Conservation (phyloP, 2,113 vertebrate genomes). For the Gymnogyps californianus region DNA sequence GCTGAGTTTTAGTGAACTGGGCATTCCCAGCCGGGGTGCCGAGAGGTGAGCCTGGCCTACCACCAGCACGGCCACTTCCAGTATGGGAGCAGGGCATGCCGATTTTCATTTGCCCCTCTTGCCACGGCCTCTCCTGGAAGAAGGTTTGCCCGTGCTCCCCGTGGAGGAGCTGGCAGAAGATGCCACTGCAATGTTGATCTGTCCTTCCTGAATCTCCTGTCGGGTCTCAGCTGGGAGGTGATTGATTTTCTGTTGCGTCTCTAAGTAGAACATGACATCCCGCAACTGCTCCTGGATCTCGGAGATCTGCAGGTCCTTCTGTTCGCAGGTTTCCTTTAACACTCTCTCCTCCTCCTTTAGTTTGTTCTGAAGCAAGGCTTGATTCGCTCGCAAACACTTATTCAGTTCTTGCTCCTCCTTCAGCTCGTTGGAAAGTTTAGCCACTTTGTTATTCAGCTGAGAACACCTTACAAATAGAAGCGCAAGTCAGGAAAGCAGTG, state of each 20-base stretch:
- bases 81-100: not conserved
- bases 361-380: conserved; percentile 85
- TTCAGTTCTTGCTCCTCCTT: conserved; percentile 98
- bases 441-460: conserved; percentile 84
- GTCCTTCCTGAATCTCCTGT: conserved; percentile 94
- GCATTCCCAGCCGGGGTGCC: not conserved
- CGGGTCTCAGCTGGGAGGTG: conserved; percentile 87
- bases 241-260: conserved; percentile 91
- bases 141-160: conserved; percentile 60
- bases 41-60: not conserved
- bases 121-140: conserved; percentile 86
- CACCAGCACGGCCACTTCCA: not conserved
- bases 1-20: conserved; percentile 36
- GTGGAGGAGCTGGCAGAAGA: conserved; percentile 73
- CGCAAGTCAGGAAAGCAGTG: not conserved
- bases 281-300: conserved; percentile 95
- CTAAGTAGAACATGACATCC: conserved; percentile 97
- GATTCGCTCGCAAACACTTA: conserved; percentile 90
- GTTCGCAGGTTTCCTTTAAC: conserved; percentile 79
- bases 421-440: conserved; percentile 87
- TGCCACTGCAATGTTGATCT: conserved; percentile 88
- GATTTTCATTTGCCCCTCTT: conserved; percentile 87
- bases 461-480: conserved; percentile 76
- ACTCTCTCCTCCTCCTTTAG: conserved; percentile 87
- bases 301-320: conserved; percentile 84